Percentiles rank a stretch among this genome's conserved stretches.
Conservation (phyloP, 1,140 invertebrate genomes). For the Tetramorium parvispinum region DNA sequence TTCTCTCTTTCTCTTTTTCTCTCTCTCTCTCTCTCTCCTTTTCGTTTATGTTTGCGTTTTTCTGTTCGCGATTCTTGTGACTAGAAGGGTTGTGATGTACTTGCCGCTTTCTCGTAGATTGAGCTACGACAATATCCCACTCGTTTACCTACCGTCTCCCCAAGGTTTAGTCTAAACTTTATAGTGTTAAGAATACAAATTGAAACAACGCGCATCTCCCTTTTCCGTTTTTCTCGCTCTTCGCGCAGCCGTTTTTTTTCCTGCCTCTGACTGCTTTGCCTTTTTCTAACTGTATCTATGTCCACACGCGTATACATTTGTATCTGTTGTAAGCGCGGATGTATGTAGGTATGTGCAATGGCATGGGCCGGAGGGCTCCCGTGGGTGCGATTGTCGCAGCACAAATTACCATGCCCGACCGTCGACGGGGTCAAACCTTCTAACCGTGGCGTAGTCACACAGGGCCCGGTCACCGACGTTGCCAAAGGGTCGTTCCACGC, state of each 20-base stretch:
- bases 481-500: conserved; percentile 47
- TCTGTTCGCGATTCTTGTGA: neutral
- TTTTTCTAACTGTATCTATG: conserved; percentile 32
- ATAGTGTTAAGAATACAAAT: conserved; percentile 31
- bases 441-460: conserved; percentile 50
- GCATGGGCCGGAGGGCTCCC: conserved; percentile 66
- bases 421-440: conserved; percentile 63
- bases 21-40: neutral
- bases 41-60: neutral
- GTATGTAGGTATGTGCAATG: conserved; percentile 45
- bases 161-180: conserved; percentile 18
- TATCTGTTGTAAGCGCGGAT: neutral
- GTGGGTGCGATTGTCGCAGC: conserved; percentile 74
- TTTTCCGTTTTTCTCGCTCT: neutral
- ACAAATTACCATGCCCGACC: conserved; percentile 72
- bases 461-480: conserved; percentile 20
- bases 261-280: neutral
- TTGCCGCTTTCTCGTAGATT: neutral
- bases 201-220: neutral
- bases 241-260: conserved; percentile 6
- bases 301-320: conserved; percentile 33
- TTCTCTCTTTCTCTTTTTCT: neutral
- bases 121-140: neutral
- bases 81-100: neutral
- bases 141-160: neutral